A percentile compares a stretch with the other conserved stretches of the same genome.
Evolutionary conservation across 2,113 vertebrate species (phyloP).

Genomic region (Syngnathus typhle): DNA sequence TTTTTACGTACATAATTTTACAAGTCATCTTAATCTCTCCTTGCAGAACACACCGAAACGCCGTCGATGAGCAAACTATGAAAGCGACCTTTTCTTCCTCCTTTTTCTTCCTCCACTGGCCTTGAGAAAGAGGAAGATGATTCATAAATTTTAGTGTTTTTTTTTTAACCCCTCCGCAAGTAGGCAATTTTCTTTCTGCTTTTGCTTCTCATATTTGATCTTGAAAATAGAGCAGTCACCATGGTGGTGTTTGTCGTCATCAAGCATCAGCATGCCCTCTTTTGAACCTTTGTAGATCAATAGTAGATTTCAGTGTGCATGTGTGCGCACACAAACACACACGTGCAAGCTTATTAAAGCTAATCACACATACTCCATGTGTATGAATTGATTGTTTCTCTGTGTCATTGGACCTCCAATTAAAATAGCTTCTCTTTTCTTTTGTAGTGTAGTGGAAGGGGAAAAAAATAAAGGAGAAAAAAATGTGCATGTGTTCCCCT

Average conservation of each 20-base stretch:
- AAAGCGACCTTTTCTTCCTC: slow-evolving; percentile 23
- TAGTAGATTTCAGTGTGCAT: slow-evolving; percentile 17
- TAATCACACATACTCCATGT: slow-evolving; percentile 41
- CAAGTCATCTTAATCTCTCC: not conserved
- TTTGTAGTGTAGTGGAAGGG: not conserved
- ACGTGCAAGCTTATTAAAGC: slow-evolving; percentile 55
- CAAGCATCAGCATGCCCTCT: slow-evolving; percentile 4
- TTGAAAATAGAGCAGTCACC: slow-evolving; percentile 6
- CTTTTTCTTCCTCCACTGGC: slow-evolving; percentile 8
- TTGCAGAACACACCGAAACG: slow-evolving; percentile 35
- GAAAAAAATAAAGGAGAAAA: too few species aligned
- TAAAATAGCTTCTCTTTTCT: slow-evolving; percentile 18
- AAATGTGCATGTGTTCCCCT: too few species aligned
- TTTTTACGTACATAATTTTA: not conserved
- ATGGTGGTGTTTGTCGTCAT: slow-evolving; percentile 20
- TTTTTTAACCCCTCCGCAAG: slow-evolving; percentile 14
- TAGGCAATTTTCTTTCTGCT: slow-evolving; percentile 17
- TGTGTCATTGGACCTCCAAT: slow-evolving; percentile 41
- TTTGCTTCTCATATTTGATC: slow-evolving; percentile 1
- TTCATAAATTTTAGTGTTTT: slow-evolving; percentile 21
- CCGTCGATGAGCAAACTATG: slow-evolving; percentile 60
- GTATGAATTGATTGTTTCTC: slow-evolving; percentile 52
- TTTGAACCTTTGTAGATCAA: slow-evolving; percentile 16
- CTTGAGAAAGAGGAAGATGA: slow-evolving; percentile 30
- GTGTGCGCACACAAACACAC: not conserved